Conservation (phyloP, 2,797 vertebrate genomes). For the Nasua narica region DNA sequence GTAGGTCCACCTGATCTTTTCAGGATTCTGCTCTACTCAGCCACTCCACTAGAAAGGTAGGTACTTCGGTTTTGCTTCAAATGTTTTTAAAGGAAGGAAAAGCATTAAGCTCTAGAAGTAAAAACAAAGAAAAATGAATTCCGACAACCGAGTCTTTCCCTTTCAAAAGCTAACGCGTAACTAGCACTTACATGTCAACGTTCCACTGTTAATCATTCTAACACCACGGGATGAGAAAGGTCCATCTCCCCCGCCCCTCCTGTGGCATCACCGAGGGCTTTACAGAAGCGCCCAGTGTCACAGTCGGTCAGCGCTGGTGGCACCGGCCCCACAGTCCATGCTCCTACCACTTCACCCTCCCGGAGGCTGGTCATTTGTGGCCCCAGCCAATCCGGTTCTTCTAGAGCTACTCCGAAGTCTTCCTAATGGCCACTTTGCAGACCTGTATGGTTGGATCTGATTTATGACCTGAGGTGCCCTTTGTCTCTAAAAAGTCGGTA, state of each 20-base stretch:
- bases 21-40: background rate
- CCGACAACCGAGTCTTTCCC: background rate
- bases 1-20: background rate
- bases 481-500: background rate
- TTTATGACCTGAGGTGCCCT: background rate
- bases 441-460: background rate
- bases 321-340: background rate
- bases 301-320: background rate
- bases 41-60: background rate
- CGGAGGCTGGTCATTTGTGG: background rate
- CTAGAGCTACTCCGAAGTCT: background rate
- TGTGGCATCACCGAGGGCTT: background rate
- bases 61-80: background rate
- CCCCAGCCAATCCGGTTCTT: background rate
- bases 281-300: background rate
- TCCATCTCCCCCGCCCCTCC: background rate
- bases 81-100: background rate
- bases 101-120: slow-evolving; percentile 4
- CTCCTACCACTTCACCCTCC: background rate
- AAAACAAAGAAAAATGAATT: background rate
- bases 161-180: background rate
- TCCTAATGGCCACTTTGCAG: background rate
- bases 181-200: background rate
- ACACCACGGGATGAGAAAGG: background rate
- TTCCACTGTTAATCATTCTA: background rate